Conservation (phyloP, 23 tunicate species). For the Ascidia mentula region DNA sequence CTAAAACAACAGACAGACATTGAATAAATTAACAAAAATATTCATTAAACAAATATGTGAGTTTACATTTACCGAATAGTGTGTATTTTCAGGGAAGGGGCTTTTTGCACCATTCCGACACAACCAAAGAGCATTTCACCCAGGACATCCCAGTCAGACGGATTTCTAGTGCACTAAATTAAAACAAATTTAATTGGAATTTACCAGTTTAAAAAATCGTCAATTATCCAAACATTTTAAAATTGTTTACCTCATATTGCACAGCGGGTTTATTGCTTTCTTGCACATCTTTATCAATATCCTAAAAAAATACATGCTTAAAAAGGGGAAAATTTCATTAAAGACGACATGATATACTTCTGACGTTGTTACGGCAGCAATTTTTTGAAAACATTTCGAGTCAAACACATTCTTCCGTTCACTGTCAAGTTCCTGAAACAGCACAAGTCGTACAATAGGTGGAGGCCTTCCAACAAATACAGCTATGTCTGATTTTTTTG, state of each 20-base stretch:
- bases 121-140: slow-evolving; percentile 85
- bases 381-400: slow-evolving; percentile 62
- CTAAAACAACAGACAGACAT: slow-evolving; percentile 5
- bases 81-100: slow-evolving; percentile 72
- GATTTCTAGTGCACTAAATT: slow-evolving; percentile 41
- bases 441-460: slow-evolving; percentile 61
- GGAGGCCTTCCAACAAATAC: slow-evolving; percentile 52
- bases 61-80: slow-evolving; percentile 39
- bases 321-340: background rate
- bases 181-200: background rate
- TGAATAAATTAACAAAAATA: background rate
- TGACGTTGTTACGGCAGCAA: background rate
- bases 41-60: background rate
- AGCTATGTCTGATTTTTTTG: slow-evolving; percentile 6
- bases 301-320: too few species aligned
- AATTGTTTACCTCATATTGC: background rate
- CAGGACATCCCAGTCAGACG: slow-evolving; percentile 44
- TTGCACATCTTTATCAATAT: background rate
- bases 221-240: too few species aligned
- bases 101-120: slow-evolving; percentile 80
- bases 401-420: slow-evolving; percentile 69
- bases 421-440: slow-evolving; percentile 58
- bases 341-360: too few species aligned
- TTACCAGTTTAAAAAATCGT: background rate
- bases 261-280: background rate